Evolutionary conservation across 2,888 invertebrate genomes (phyloP), one percentile per base, ranked within the genome.

Genomic region (Rhagium mordax): DNA sequence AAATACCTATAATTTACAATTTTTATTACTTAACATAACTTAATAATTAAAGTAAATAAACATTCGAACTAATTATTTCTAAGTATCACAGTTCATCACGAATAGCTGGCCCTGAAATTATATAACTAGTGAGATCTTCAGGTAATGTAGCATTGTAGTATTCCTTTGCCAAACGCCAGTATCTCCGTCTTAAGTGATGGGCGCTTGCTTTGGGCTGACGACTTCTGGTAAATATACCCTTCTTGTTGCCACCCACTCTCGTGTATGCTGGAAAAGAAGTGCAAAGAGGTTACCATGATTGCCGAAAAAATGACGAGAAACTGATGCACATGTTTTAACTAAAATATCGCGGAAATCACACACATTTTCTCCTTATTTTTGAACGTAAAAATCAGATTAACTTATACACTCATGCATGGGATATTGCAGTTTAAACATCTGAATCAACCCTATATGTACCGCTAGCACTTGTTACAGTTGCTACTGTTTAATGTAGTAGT

Each of bases 141-240:
- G 93, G 91, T 16, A 90, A 77, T 53, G 86, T 84, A 59, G 89
- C 90, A 51, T 90, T 89, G 73, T 91, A 90, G 77, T 93, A 87
- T 74, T 93, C 90, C 8, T 90, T 89, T 0, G 92, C 93, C 33
- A 95, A 87, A 24, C 91, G 89, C 84, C 91, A 92, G 87, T 98
- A 97, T 20, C 98, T 91, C 81, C 92, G 91, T 41, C 97, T 91
- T 20, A 98, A 88, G 69, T 94, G 91, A 88, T 95, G 94, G 13
- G 98, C 98, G 0, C 94, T 92, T 72, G 94, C 91, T 87, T 98
- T 98, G 0, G 98, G 98, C 86, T 98, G 95, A 10, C 98, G 90
- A 62, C 93, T 92, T 51, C 98, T 90, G 0, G 98, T 98, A 86
- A 98, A 96, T 65, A 98, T 92, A 5, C 96, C 96, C 86, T 96